phyloP scores from a whole-genome alignment of 2,113 vertebrate species.

The Solea solea region DNA sequence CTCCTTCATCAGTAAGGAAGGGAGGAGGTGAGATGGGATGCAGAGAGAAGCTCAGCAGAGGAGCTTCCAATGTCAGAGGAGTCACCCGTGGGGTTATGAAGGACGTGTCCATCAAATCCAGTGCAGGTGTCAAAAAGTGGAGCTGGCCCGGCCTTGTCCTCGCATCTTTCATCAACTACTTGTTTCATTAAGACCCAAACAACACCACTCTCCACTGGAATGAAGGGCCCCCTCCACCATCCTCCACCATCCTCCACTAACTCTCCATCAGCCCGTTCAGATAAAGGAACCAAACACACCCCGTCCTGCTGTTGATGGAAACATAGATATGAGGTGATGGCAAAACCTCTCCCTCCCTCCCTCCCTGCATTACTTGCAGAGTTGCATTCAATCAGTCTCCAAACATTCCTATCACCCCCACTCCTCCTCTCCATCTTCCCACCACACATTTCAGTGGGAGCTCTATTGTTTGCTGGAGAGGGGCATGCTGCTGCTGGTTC shows the following conservation, averaged over 20 bases:
- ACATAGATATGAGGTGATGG: constrained; percentile 41
- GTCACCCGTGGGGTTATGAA: constrained; percentile 32
- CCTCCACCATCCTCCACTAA: constrained; percentile 28
- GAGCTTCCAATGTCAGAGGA: constrained; percentile 30
- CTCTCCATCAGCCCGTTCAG: constrained; percentile 43
- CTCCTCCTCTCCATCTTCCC: constrained; percentile 33
- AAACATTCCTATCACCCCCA: constrained; percentile 33
- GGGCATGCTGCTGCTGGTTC: constrained; percentile 51
- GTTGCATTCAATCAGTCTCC: constrained; percentile 43
- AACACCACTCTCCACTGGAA: constrained; percentile 24
- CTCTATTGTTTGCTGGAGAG: constrained; percentile 58
- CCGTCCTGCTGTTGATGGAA: constrained; percentile 58
- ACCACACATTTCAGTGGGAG: constrained; percentile 50
- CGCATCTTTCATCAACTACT: constrained; percentile 44
- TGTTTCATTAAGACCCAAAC: constrained; percentile 37
- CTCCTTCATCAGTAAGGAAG: constrained; percentile 43
- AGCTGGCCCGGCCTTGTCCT: constrained; percentile 16
- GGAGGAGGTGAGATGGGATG: constrained; percentile 13
- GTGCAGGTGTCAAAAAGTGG: constrained; percentile 21
- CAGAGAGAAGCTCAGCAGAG: constrained; percentile 38
- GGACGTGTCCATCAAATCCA: constrained; percentile 64
- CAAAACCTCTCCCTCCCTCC: constrained; percentile 40
- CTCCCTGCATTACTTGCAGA: constrained; percentile 31
- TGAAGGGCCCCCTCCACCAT: constrained; percentile 37
- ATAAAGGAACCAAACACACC: constrained; percentile 61